Evolutionary conservation across 2,888 invertebrate species (phyloP).

Genomic region (Girardia tigrina): DNA sequence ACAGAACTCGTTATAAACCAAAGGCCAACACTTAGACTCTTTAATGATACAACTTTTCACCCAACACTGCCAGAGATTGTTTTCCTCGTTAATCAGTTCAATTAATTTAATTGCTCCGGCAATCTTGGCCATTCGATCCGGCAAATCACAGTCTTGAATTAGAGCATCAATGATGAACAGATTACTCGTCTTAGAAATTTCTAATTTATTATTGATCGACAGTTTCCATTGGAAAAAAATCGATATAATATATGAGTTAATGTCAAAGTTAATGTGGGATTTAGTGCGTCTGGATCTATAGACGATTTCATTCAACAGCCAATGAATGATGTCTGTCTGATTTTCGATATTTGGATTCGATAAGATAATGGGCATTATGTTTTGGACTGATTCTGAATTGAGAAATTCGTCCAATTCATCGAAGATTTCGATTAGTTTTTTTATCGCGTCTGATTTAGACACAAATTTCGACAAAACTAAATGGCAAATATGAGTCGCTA

Average conservation of each 20-base stretch:
- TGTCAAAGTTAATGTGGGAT: neutral
- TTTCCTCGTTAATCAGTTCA: neutral
- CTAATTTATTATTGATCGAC: neutral
- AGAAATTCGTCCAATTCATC: slow-evolving; percentile 6
- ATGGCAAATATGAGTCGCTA: neutral
- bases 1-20: neutral
- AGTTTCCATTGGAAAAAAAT: neutral
- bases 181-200: neutral
- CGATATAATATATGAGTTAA: neutral
- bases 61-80: slow-evolving; percentile 7
- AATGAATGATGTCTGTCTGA: neutral
- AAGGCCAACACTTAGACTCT: neutral
- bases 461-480: neutral
- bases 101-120: neutral
- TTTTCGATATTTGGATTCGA: neutral
- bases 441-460: neutral
- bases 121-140: neutral
- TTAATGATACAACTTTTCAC: neutral
- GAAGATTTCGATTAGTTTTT: neutral
- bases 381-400: neutral
- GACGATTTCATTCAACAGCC: neutral
- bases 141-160: neutral
- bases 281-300: neutral
- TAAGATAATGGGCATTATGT: neutral
- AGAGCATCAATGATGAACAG: slow-evolving; percentile 10